phyloP scores from a whole-genome alignment of 2,888 invertebrate species.

The Galerucella pusilla region DNA sequence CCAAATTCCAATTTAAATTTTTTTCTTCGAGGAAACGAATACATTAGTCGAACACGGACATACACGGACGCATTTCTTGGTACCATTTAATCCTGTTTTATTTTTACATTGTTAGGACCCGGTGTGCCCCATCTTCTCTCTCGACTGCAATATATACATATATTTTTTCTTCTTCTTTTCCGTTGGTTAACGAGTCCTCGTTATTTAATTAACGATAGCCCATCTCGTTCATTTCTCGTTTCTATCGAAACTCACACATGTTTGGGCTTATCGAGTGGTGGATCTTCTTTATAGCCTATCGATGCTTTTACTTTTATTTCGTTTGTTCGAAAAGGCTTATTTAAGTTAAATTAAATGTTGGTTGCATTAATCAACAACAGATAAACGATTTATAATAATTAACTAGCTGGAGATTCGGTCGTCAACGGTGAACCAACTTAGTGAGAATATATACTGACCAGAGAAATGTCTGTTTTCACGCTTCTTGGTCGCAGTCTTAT shows the following conservation, averaged over 20 bases:
- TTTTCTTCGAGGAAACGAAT: conserved; percentile 54
- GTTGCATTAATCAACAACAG: conserved; percentile 54
- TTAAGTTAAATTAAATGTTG: conserved; percentile 59
- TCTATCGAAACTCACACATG: conserved; percentile 65
- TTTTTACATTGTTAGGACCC: conserved; percentile 61
- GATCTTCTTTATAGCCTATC: conserved; percentile 60
- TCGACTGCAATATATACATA: conserved; percentile 37
- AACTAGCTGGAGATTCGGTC: conserved; percentile 46
- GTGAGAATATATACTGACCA: conserved; percentile 17
- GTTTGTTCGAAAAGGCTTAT: conserved; percentile 56
- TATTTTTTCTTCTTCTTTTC: conserved; percentile 46
- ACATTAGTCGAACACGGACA: conserved; percentile 59
- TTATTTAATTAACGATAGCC: conserved; percentile 65
- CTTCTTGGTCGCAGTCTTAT: conserved; percentile 27
- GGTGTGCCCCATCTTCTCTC: conserved; percentile 55
- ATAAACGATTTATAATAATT: conserved; percentile 55
- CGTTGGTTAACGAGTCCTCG: conserved; percentile 60
- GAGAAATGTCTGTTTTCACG: conserved; percentile 28
- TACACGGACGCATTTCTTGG: conserved; percentile 58
- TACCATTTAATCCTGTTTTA: conserved; percentile 60
- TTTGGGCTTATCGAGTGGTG: conserved; percentile 63
- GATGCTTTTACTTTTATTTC: conserved; percentile 56
- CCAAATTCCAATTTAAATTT: conserved; percentile 37
- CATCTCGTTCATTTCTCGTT: conserved; percentile 60
- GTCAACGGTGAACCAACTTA: conserved; percentile 8